Base-by-base conservation (phyloP, 2,888 invertebrate species). In the Apotomis turbidana region DNA sequence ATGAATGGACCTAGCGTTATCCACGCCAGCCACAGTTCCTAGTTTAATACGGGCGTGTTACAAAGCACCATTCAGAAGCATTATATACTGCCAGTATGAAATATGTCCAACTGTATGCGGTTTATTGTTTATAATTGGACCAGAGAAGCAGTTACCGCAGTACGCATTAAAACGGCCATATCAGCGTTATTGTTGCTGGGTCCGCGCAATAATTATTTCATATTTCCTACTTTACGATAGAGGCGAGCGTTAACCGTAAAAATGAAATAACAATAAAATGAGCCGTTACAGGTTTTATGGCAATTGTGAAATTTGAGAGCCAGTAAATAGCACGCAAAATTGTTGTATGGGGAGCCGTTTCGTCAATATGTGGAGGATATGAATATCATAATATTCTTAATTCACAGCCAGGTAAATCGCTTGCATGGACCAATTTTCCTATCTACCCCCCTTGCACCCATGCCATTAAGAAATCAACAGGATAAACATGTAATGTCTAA, bases 121-220 rank as follows among this genome's bases (percentile, higher is more conserved):
- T 72, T 66, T 72, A 72, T 72, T 68, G 68, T 71, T 71, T 71
- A 68, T 68, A 71, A 71, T 67, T 57, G 62, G 46, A 49, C 27
- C 58, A 58, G 57, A 46, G 38, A 27, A 44, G n/a, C 69, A 15
- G 61, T 58, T 57, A 58, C 71, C 57, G 61, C 61, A 57, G 46
- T 27, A 41, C 13, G 55, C 46, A 63, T 63, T 63, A 57, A 62
- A 49, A 41, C 15, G 38, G n/a, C 49, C 49, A 67, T 54, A 55
- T 51, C 60, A 12, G 3, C 46, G 61, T 61, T 71, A 60, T 66
- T 61, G 51, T 55, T 46, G n/a, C n/a, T 12, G 49, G 41, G 36
- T 67, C 61, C 51, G 61, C 44, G 51, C 63, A 63, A 63, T 62
- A 68, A 72, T 68, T 57, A 68, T 68, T 63, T 68, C 57, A 72